Conservation (phyloP, 2,797 vertebrate species). For the Coilia nasus region DNA sequence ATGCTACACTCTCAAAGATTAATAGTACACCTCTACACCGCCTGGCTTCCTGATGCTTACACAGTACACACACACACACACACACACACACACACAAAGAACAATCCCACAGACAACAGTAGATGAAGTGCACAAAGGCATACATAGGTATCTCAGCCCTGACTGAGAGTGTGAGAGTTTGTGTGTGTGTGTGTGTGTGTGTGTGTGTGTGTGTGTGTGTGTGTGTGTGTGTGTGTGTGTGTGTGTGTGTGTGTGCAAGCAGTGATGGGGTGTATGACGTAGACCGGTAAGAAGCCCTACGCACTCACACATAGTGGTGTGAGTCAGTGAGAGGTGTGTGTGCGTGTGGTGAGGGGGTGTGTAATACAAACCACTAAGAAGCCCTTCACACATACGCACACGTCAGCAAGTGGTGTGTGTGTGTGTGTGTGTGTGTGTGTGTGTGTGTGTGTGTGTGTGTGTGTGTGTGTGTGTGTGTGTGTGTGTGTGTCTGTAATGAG, state of each 20-base stretch:
- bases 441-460: background rate
- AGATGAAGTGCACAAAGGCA: no score
- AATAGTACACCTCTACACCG: background rate
- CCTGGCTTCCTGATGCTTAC: background rate
- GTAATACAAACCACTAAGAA: background rate
- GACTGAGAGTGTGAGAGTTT: background rate
- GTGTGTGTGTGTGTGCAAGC: no score
- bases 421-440: background rate
- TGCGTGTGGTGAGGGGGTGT: background rate
- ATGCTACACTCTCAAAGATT: background rate
- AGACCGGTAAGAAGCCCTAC: no score
- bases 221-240: no score
- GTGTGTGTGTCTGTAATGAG: background rate
- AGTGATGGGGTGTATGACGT: no score
- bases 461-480: background rate
- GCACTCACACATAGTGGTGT: no score
- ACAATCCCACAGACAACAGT: no score
- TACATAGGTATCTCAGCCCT: no score
- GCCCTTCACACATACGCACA: constrained; percentile 30
- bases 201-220: no score
- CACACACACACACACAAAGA: constrained; percentile 10
- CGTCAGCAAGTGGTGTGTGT: background rate
- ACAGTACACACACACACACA: background rate
- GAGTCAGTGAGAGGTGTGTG: no score
- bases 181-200: background rate